Base-by-base conservation (phyloP, 2,113 vertebrate species). In the Gobius niger region DNA sequence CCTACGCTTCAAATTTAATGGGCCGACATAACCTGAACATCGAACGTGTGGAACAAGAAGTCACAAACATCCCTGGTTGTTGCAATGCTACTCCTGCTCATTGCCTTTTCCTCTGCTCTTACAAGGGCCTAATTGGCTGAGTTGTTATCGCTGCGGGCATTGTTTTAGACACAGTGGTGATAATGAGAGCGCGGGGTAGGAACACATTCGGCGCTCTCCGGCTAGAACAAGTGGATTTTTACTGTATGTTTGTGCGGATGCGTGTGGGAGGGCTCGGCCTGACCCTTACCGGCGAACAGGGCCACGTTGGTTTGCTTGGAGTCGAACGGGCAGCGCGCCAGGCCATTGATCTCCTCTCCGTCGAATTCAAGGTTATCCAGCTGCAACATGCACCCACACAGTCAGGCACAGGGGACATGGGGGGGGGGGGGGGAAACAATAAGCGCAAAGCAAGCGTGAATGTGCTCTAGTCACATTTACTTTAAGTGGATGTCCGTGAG, bases 271-370 rank as follows among this genome's bases (percentile, higher is more conserved):
- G 52, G 54, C 8, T 78, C 75, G 68, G 57, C 84, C 15, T 60
- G 83, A 92, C 85, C 82, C 94, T 91, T 94, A 99, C 98, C 97
- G 84, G 96, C 96, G 87, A 99, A 99, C 70, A 99, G 96, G 84
- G 98, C 98, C 76, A 99, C 97, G 16, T 99, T 99, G 93, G 97
- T 99, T 94, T 99, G 98, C 93, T 92, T 97, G 91, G 96, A 94
- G 92, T 99, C 98, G 89, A 99, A 99, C 1, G 98, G 98, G 94
- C 98, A 99, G 60, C 96, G 94, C 78, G 97, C 98, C 95, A 98
- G 91, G 69, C 98, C 98, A 81, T 95, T 99, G 89, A 99, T 98
- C 94, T 99, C 98, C 87, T 99, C 96, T 64, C 97, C 97, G 77
- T 99, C 96, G 88, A 98, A 98, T 88, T 99, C 98, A 65, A 99